Conservation (phyloP, 1,140 invertebrate genomes). For the Penaeus indicus region DNA sequence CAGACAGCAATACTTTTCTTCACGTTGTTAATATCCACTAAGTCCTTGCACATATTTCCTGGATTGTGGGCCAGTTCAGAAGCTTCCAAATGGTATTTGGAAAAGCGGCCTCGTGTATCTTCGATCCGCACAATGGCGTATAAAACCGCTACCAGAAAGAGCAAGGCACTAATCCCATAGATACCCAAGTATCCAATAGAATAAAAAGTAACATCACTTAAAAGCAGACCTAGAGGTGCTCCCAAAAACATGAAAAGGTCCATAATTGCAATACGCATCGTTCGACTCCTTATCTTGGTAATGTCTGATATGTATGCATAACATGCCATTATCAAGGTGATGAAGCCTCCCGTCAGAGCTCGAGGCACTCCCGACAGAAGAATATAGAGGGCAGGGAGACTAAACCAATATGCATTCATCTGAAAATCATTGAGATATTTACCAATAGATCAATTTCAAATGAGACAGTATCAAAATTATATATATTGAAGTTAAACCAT, state of each 20-base stretch:
- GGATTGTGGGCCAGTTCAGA: background rate
- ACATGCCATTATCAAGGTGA: conserved; percentile 47
- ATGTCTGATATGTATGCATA: conserved; percentile 57
- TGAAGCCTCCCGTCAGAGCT: conserved; percentile 46
- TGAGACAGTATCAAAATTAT: background rate
- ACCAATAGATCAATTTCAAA: background rate
- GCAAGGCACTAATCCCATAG: conserved; percentile 12
- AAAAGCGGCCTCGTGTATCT: conserved; percentile 44
- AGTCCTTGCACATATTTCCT: background rate
- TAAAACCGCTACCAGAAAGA: conserved; percentile 1
- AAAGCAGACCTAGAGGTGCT: conserved; percentile 25
- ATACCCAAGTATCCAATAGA: conserved; percentile 28
- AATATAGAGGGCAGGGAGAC: conserved; percentile 46
- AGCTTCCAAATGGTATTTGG: conserved; percentile 5
- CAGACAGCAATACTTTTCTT: background rate
- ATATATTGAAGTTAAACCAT: background rate
- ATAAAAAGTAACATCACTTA: conserved; percentile 38
- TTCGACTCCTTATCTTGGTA: conserved; percentile 27
- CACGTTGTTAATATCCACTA: background rate
- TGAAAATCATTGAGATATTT: conserved; percentile 11
- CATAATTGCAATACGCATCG: conserved; percentile 49
- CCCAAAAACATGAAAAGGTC: conserved; percentile 38
- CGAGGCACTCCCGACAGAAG: conserved; percentile 42
- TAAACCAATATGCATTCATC: conserved; percentile 41
- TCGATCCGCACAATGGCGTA: conserved; percentile 28